These are phyloP conservation scores for Furcifer pardalis DNA, from an alignment of 2,797 vertebrate species.

Conservation along the genomic window DNA sequence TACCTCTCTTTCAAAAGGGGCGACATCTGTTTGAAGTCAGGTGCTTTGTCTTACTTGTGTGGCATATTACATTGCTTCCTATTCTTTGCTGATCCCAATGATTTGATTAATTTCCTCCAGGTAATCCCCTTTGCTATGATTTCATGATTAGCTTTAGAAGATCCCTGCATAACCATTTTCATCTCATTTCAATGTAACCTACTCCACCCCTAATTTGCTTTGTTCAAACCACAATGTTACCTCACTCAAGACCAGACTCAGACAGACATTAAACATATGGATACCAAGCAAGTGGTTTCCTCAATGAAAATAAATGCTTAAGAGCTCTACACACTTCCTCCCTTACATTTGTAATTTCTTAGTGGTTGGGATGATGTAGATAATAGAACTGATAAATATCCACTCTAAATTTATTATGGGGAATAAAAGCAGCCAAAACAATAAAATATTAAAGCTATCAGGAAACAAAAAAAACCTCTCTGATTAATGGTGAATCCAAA, in stretches of 20 bases:
- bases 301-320: conserved; percentile 61
- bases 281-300: conserved; percentile 59
- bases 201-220: conserved; percentile 16
- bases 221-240: conserved; percentile 48
- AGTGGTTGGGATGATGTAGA: conserved; percentile 63
- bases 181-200: conserved; percentile 24
- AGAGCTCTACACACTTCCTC: conserved; percentile 54
- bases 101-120: neutral
- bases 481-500: conserved; percentile 18
- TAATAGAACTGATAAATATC: conserved; percentile 68
- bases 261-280: conserved; percentile 42
- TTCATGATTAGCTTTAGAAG: conserved; percentile 41
- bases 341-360: conserved; percentile 51
- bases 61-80: neutral
- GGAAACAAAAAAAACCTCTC: conserved; percentile 57
- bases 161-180: conserved; percentile 15
- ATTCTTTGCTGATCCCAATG: neutral
- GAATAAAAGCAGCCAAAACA: conserved; percentile 59
- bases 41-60: neutral
- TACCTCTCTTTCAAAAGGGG: neutral
- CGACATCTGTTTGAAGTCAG: neutral
- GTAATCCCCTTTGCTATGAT: neutral
- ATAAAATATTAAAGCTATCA: conserved; percentile 53
- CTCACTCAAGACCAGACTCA: conserved; percentile 45
- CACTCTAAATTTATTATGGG: conserved; percentile 60